Evolutionary conservation across 2,113 vertebrate genomes (phyloP).

Genomic region (Bothrops jararaca): DNA sequence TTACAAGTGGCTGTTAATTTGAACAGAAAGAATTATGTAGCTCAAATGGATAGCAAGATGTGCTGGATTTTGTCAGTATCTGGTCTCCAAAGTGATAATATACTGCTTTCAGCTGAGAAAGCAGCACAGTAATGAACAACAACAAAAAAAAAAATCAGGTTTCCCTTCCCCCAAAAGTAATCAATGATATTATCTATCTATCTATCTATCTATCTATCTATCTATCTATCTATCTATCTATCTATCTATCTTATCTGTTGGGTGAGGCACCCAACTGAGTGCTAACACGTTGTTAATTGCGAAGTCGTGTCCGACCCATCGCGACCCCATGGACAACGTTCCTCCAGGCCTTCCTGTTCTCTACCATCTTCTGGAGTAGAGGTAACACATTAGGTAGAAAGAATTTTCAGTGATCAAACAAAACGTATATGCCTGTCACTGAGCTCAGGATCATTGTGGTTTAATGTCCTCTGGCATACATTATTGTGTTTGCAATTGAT

Average conservation of each 20-base stretch:
- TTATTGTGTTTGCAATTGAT: background rate
- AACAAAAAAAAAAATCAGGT: background rate
- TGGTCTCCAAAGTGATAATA: background rate
- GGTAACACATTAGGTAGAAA: background rate
- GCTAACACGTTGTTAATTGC: no score
- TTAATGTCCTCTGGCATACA: background rate
- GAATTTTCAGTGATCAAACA: background rate
- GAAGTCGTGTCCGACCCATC: no score
- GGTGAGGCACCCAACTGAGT: no score
- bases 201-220: no score
- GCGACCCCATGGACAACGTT: no score
- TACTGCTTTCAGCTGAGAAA: background rate
- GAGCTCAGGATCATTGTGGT: background rate
- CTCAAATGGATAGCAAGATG: background rate
- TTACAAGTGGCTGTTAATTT: background rate
- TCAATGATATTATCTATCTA: no score
- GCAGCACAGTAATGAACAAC: background rate
- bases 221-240: no score
- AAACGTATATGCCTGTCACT: background rate
- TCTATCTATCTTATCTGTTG: no score
- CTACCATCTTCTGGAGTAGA: no score
- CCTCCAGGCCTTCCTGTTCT: no score
- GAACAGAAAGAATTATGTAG: background rate
- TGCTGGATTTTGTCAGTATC: rapidly evolving
- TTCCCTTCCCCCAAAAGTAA: background rate